Conservation (phyloP, 1,140 invertebrate genomes). For the Manduca sexta region DNA sequence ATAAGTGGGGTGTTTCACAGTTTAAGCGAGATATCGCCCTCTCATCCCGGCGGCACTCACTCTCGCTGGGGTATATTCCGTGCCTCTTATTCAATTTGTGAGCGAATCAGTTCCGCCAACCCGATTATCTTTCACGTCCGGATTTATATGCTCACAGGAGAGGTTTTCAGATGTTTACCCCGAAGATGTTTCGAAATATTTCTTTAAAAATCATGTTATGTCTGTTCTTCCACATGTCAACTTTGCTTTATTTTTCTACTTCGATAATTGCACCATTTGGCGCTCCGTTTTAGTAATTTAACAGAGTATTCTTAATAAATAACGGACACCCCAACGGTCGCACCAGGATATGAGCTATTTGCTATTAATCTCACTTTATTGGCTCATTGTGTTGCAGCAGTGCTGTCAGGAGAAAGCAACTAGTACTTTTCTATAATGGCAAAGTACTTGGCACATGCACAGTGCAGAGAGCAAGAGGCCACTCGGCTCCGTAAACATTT, state of each 20-base stretch:
- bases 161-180: slow-evolving; percentile 37
- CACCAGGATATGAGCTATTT: neutral
- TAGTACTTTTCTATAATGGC: slow-evolving; percentile 50
- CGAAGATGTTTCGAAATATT: slow-evolving; percentile 22
- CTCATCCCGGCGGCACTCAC: slow-evolving; percentile 22
- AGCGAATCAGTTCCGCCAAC: slow-evolving; percentile 66
- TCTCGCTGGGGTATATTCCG: slow-evolving; percentile 41
- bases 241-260: too few relatives aligned
- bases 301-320: too few relatives aligned
- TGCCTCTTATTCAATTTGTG: slow-evolving; percentile 67
- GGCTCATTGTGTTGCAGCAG: slow-evolving; percentile 26
- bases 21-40: slow-evolving; percentile 32
- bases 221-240: neutral
- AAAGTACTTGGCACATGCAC: slow-evolving; percentile 43
- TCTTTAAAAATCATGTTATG: slow-evolving; percentile 5
- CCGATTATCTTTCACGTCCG: slow-evolving; percentile 60
- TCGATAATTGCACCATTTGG: too few relatives aligned
- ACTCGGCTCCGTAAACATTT: slow-evolving; percentile 60
- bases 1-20: slow-evolving; percentile 33
- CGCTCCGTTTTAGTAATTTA: too few relatives aligned
- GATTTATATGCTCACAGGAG: slow-evolving; percentile 55
- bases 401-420: slow-evolving; percentile 39
- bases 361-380: slow-evolving; percentile 29
- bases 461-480: slow-evolving; percentile 33
- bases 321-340: too few relatives aligned